Evolutionary conservation across 1,140 invertebrate species (phyloP).

Genomic region (Asbolus verrucosus): DNA sequence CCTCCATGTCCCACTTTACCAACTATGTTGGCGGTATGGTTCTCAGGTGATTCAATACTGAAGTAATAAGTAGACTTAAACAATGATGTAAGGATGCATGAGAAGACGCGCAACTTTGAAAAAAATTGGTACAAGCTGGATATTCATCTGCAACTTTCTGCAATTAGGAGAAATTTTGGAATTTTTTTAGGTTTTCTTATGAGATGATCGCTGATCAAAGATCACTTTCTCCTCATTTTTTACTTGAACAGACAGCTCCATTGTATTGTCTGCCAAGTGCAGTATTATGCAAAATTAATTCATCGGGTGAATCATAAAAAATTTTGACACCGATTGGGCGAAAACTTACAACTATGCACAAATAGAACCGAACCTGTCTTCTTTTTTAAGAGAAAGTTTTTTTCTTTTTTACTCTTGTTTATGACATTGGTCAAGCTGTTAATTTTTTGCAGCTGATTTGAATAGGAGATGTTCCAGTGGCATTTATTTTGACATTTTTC

Average conservation of each 20-base stretch:
- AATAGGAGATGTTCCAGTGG: background rate
- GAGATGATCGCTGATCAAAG: background rate
- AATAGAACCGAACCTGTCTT: no score
- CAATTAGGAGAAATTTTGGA: slow-evolving; percentile 9
- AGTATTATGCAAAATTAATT: no score
- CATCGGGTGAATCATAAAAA: no score
- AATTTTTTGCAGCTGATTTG: background rate
- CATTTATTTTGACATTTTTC: background rate
- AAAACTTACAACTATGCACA: no score
- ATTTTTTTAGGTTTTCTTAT: background rate
- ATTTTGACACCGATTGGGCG: no score
- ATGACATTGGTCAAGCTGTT: no score
- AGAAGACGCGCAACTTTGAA: background rate
- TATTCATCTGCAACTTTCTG: background rate
- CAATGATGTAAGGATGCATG: slow-evolving; percentile 30
- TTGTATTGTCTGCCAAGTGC: background rate
- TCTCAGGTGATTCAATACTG: slow-evolving; percentile 33
- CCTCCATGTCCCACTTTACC: slow-evolving; percentile 28
- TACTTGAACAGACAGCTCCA: background rate
- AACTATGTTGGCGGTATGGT: background rate
- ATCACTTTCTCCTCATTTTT: slow-evolving; percentile 8
- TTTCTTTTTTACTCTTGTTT: no score
- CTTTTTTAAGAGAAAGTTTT: no score
- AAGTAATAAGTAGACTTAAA: background rate
- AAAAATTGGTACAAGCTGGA: slow-evolving; percentile 1